Conservation (phyloP, 2,113 vertebrate genomes). For the Motacilla alba region DNA sequence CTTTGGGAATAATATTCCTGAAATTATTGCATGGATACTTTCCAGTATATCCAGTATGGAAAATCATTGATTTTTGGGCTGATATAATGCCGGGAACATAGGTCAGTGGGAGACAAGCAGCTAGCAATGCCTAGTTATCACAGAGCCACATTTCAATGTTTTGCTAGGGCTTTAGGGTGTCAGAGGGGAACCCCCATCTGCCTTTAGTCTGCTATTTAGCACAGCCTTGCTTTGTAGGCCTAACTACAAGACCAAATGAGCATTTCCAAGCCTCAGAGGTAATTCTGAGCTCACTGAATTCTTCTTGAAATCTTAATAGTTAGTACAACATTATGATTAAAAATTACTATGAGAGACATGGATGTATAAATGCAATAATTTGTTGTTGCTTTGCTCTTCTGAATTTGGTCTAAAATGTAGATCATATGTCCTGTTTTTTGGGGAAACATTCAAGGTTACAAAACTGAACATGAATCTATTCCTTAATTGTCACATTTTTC, state of each 20-base stretch:
- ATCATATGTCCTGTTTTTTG: neutral
- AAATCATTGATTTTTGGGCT: neutral
- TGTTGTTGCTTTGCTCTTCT: neutral
- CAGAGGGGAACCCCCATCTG: neutral
- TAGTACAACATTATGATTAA: neutral
- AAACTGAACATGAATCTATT: neutral
- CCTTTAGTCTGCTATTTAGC: neutral
- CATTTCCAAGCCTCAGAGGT: neutral
- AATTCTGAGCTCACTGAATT: neutral
- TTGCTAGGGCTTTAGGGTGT: neutral
- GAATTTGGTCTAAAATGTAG: neutral
- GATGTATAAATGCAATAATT: neutral
- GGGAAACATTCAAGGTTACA: neutral
- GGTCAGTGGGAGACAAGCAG: neutral
- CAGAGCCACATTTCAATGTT: neutral
- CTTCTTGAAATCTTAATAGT: neutral
- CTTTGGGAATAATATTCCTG: neutral
- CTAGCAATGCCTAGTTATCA: neutral
- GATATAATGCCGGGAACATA: neutral
- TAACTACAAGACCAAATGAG: neutral
- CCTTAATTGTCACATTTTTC: neutral
- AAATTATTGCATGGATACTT: fast-evolving
- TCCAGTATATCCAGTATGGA: neutral
- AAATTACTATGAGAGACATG: neutral
- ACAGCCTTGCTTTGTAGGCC: neutral